Base-by-base conservation (phyloP, 1,140 invertebrate genomes). In the Papilio glaucus region DNA sequence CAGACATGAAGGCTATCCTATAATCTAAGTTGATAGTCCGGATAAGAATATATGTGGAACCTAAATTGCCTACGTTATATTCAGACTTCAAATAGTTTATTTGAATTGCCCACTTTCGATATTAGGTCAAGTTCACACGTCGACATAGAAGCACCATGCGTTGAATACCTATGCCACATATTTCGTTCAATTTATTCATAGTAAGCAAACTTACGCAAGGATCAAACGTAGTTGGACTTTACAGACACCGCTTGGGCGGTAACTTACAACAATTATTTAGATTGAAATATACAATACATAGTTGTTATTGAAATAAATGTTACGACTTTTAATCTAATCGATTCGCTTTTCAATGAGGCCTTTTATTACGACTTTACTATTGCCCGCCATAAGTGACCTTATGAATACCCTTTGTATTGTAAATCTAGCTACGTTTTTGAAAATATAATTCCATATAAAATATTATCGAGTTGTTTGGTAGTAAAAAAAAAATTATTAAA, bases 71-170 rank as follows among this genome's bases (percentile, higher is more conserved):
- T 57, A 24, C 10, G 21, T 57, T 26, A 5, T 57, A 57, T 26
- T 26, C 10, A 24, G 49, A 57, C 24, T 57, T 57, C 24, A 24
- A 57, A 57, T 57, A 8, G 49, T 26, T 57, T 24, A 24, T 57
- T 57, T 26, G 18, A 12, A 57, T 57, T 24, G 10, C 49, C 49
- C 49, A 57, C 9, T 12, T 24, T 1, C 9, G 12, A 24, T 57
- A 57, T 24, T 57, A 57, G 49, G 49, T 57, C 49, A 57, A 57
- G 49, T 57, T 57, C 21, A 24, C 49, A 57, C 49, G 49, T 57
- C 10, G 15, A 49, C 21, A 26, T 57, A 57, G 45, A 49, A 49
- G 10, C 49, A 24, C 49, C 49, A 57, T 57, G 49, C 49, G 12
- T 57, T 57, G 49, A 57, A 57, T 57, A 57, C 49, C 49, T 26